These are phyloP conservation scores for Acleris holmiana DNA, from an alignment of 2,888 invertebrate species.

Conservation along the genomic window DNA sequence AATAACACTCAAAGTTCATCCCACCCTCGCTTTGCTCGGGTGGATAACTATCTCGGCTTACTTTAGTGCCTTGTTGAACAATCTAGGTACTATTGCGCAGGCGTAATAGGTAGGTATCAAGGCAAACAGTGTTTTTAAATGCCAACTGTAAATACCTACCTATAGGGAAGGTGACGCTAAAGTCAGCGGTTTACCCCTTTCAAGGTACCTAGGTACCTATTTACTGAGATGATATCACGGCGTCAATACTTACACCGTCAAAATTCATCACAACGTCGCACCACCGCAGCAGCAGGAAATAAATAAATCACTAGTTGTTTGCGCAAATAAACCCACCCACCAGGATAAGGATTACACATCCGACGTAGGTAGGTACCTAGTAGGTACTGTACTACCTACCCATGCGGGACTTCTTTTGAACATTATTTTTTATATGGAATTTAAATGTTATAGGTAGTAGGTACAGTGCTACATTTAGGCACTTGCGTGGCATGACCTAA, in stretches of 20 bases:
- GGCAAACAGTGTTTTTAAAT: not conserved
- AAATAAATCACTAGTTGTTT: slow-evolving; percentile 14
- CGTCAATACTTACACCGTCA: slow-evolving; percentile 14
- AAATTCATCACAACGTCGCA: slow-evolving; percentile 23
- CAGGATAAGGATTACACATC: not conserved
- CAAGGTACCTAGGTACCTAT: slow-evolving; percentile 10
- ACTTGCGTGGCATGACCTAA: no score
- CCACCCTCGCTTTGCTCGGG: no score
- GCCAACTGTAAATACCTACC: not conserved
- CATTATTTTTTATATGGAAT: no score
- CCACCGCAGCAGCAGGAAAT: slow-evolving; percentile 10
- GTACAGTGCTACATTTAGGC: no score
- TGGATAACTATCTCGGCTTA: no score
- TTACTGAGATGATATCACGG: slow-evolving; percentile 16
- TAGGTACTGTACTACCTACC: no score
- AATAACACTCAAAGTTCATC: no score
- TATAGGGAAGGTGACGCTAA: not conserved
- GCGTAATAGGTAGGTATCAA: not conserved
- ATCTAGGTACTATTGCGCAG: no score
- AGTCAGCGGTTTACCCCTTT: slow-evolving; percentile 3
- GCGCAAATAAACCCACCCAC: not conserved
- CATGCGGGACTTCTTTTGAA: no score
- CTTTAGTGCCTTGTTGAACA: no score
- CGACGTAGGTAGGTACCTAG: no score
- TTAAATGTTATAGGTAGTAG: no score